phyloP scores from a whole-genome alignment of 2,797 vertebrate genomes.

The Phataginus tetradactyla region DNA sequence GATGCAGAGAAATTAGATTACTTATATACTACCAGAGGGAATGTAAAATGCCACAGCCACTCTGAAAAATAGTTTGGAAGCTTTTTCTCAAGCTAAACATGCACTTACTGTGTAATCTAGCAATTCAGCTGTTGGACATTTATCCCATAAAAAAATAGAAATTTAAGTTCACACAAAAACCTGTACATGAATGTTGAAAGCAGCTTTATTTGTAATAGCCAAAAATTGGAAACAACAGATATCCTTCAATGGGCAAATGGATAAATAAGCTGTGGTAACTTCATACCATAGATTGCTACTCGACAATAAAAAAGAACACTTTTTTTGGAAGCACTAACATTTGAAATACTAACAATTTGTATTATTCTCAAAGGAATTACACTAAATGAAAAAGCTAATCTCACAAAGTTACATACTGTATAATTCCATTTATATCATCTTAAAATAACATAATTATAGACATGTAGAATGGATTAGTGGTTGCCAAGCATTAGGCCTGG shows the following conservation, averaged over 20 bases:
- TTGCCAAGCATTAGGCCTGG: background rate
- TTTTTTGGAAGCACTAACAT: no score
- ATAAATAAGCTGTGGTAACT: background rate
- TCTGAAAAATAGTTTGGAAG: background rate
- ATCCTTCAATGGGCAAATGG: background rate
- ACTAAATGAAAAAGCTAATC: background rate
- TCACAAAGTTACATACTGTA: background rate
- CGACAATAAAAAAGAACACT: background rate
- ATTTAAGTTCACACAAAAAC: background rate
- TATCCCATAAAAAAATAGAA: conserved; percentile 1
- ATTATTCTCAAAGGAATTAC: background rate
- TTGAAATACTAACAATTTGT: background rate
- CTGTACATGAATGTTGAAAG: background rate
- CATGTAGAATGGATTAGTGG: background rate
- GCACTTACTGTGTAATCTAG: background rate
- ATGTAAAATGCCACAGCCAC: background rate
- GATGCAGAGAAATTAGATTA: background rate
- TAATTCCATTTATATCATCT: background rate
- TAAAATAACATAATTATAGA: background rate
- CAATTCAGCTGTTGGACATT: background rate
- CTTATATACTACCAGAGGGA: background rate
- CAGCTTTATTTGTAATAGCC: background rate
- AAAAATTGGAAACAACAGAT: background rate
- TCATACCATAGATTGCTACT: background rate
- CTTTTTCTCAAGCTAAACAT: background rate